Conservation (phyloP, 2,797 vertebrate species). For the Rhinophrynus dorsalis region DNA sequence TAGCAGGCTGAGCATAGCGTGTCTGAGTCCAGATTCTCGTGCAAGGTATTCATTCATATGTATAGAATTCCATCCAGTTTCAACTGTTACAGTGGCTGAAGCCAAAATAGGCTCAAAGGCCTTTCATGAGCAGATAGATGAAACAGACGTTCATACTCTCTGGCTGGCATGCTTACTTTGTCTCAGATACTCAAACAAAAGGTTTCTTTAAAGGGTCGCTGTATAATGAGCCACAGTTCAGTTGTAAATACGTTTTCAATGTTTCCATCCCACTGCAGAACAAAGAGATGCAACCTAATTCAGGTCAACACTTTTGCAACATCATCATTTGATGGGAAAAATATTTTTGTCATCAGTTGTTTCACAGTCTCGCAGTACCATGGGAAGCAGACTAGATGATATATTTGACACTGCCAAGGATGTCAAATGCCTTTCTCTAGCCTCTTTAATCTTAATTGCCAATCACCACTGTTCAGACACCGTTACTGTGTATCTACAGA, state of each 20-base stretch:
- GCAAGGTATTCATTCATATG: conserved; percentile 15
- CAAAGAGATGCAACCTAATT: conserved; percentile 74
- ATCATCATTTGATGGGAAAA: conserved; percentile 68
- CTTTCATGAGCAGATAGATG: conserved; percentile 60
- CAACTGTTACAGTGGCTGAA: conserved; percentile 56
- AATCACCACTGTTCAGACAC: conserved; percentile 39
- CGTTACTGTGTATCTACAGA: conserved; percentile 19
- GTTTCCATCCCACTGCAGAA: conserved; percentile 75
- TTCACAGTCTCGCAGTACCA: conserved; percentile 51
- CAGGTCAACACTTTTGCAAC: conserved; percentile 70
- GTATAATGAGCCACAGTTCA: conserved; percentile 74
- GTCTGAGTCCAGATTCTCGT: conserved; percentile 27
- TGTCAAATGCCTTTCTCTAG: conserved; percentile 39
- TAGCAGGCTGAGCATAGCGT: conserved; percentile 33
- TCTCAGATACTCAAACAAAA: conserved; percentile 73
- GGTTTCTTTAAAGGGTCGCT: conserved; percentile 67
- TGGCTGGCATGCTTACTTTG: conserved; percentile 67
- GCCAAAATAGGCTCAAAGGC: conserved; percentile 57
- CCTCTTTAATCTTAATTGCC: conserved; percentile 38
- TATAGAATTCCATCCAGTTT: conserved; percentile 56
- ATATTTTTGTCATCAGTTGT: conserved; percentile 64
- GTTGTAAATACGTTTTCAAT: conserved; percentile 73
- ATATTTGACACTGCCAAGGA: conserved; percentile 47
- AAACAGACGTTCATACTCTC: conserved; percentile 63
- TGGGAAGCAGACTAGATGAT: conserved; percentile 55